Evolutionary conservation across 2,888 invertebrate genomes (phyloP).

Genomic region (Agrotis puta): DNA sequence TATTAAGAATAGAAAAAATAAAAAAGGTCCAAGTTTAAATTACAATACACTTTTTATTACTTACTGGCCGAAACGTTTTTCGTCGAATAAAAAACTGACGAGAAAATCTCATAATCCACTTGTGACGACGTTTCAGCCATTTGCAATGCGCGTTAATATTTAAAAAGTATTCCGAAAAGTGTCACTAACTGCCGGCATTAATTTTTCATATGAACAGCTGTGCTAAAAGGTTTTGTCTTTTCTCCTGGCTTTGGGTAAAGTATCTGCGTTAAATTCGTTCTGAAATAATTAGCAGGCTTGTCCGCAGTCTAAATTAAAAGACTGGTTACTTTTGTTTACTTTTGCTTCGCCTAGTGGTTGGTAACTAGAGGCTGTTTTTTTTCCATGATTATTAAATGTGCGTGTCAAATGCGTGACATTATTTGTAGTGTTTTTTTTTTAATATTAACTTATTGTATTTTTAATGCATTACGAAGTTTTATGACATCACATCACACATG

Average conservation of each 20-base stretch:
- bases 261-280: slow-evolving; percentile 4
- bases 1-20: too few species aligned
- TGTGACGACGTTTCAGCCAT: slow-evolving; percentile 33
- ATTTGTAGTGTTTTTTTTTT: too few species aligned
- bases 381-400: too few species aligned
- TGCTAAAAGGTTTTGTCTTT: slow-evolving; percentile 57
- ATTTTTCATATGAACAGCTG: slow-evolving; percentile 53
- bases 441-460: too few species aligned
- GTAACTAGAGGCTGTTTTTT: too few species aligned
- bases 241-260: slow-evolving; percentile 20
- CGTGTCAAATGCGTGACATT: too few species aligned
- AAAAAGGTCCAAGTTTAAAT: not conserved
- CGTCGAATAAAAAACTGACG: slow-evolving; percentile 20
- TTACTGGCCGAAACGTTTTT: slow-evolving; percentile 1
- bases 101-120: slow-evolving; percentile 33
- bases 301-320: not conserved
- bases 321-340: not conserved
- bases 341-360: too few species aligned
- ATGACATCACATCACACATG: too few species aligned
- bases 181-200: slow-evolving; percentile 52
- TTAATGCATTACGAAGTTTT: too few species aligned
- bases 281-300: slow-evolving; percentile 20
- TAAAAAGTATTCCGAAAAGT: slow-evolving; percentile 53
- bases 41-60: too few species aligned
- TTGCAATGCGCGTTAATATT: slow-evolving; percentile 53